Base-by-base conservation (phyloP, 2,888 invertebrate species). In the Drosophila maculinotata region DNA sequence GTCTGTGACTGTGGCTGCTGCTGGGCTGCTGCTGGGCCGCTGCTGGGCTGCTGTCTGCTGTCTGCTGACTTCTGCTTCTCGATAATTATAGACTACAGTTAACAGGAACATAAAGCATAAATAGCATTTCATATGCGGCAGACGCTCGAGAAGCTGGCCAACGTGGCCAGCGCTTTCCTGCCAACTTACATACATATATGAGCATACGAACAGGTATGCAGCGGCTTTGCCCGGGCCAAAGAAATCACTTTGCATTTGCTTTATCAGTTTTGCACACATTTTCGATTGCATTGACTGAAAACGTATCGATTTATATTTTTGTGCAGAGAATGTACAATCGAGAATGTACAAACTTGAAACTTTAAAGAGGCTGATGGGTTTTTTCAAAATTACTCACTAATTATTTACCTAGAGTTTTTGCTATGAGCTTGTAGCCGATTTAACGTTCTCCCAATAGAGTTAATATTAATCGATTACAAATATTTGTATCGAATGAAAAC, bases 71-170 rank as follows among this genome's bases (percentile, higher is more conserved):
- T 39, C 58, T 60, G 68, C 57, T 58, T 72, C 31, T 45, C 45
- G 75, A 76, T 75, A 75, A 75, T 75, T 76, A 75, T 72, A 76
- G 76, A 76, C 54, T 53, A 72, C 60, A 75, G 76, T 75, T 75
- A 75, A 72, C 69, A 76, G 75, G 65, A 60, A 53, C 72, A 75
- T 75, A 75, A 76, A 75, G 75, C 75, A 75, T 75, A 72, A 75
- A 45, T 75, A 76, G 69, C 75, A 76, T 76, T 69, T 70, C 65
- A 65, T 71, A 75, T 68, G 62, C 60, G 54, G 44, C 68, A 60
- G 67, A 54, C 58, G 69, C 17, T 66, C 52, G 30, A 67, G 68
- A 72, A 72, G 72, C 72, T 72, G 70, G 63, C 25, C 42, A 42
- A 36, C 63, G 41, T 51, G 49, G 26, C 42, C 26, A 38, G 31